phyloP scores from a whole-genome alignment of 2,797 vertebrate genomes.

The Linurgus olivaceus region DNA sequence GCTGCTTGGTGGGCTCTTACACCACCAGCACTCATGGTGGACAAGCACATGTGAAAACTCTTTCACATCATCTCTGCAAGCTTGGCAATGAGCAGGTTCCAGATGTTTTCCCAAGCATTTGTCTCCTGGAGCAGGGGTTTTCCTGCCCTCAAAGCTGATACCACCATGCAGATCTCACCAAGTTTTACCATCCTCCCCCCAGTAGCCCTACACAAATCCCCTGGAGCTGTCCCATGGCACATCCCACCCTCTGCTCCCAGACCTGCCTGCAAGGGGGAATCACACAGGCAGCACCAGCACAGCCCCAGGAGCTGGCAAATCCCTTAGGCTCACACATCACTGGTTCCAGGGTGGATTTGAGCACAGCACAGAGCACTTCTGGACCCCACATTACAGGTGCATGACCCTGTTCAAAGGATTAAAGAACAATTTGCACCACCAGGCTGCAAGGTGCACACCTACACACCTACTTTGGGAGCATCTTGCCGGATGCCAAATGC shows the following conservation, averaged over 20 bases:
- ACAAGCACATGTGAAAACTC: accelerated
- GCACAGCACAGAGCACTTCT: background rate
- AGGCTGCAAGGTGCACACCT: background rate
- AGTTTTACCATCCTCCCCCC: background rate
- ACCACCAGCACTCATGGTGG: background rate
- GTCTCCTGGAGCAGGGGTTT: background rate
- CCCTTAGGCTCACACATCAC: background rate
- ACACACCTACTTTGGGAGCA: background rate
- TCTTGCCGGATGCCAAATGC: background rate
- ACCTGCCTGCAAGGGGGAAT: background rate
- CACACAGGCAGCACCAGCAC: background rate
- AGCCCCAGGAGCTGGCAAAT: accelerated
- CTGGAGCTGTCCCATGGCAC: background rate
- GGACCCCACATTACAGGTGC: background rate
- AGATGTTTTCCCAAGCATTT: background rate
- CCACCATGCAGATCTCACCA: background rate
- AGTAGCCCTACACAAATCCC: accelerated
- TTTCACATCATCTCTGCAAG: background rate
- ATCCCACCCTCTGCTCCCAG: background rate
- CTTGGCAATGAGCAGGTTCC: background rate
- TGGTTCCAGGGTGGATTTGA: background rate
- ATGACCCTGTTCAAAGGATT: background rate
- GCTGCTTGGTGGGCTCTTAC: background rate
- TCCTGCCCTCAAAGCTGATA: background rate
- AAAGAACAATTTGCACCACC: background rate